Conservation (phyloP, 2,888 invertebrate species). For the Drosophila kanekoi region DNA sequence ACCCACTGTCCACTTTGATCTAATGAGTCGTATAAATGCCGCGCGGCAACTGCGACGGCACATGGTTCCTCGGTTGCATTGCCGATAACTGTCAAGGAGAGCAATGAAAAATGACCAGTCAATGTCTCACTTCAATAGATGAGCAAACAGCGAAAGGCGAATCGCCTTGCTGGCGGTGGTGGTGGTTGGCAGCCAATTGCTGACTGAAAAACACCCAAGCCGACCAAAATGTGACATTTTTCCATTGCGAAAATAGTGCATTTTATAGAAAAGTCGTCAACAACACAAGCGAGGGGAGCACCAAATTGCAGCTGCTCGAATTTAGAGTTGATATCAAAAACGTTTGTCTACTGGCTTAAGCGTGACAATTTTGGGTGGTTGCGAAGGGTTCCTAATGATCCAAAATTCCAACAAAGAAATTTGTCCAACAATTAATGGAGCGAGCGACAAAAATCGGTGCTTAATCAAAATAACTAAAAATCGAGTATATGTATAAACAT, state of each 20-base stretch:
- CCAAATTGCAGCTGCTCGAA: conserved; percentile 71
- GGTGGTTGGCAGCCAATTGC: conserved; percentile 36
- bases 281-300: conserved; percentile 26
- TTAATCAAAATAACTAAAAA: not conserved
- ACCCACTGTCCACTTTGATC: conserved; percentile 64
- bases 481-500: not conserved
- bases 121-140: conserved; percentile 75
- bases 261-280: conserved; percentile 60
- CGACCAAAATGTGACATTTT: conserved; percentile 77
- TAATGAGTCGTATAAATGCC: conserved; percentile 71
- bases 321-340: conserved; percentile 54
- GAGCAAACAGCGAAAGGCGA: conserved; percentile 52
- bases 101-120: conserved; percentile 85
- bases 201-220: conserved; percentile 37
- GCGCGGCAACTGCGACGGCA: conserved; percentile 44
- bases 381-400: conserved; percentile 39
- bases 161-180: conserved; percentile 44
- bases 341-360: conserved; percentile 47
- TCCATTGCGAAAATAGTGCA: conserved; percentile 68
- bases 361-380: conserved; percentile 33
- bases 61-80: conserved; percentile 51
- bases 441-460: not conserved
- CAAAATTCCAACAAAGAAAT: conserved; percentile 9
- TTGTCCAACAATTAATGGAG: not conserved
- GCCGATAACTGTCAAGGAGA: conserved; percentile 75